A percentile compares a stretch with the other conserved stretches of the same genome.
Conservation (phyloP, 2,888 invertebrate species). For the Scaeva pyrastri region DNA sequence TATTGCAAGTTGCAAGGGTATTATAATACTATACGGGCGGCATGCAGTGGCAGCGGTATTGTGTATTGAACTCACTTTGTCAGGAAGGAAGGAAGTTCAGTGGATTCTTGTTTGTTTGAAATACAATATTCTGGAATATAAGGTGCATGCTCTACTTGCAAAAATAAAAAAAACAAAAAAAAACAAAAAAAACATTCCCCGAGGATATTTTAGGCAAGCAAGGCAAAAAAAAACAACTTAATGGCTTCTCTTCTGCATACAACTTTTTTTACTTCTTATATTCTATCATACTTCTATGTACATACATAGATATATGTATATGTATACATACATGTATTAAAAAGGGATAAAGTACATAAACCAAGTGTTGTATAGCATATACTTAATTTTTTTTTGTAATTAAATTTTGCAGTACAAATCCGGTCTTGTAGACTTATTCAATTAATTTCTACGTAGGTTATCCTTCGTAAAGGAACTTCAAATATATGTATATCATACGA, state of each 20-base stretch:
- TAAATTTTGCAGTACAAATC: constrained; percentile 49
- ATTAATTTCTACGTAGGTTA: constrained; percentile 31
- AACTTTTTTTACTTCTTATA: constrained; percentile 4
- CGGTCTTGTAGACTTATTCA: constrained; percentile 47
- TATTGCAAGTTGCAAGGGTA: not conserved
- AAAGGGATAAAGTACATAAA: too few relatives aligned
- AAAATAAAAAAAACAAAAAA: too few relatives aligned
- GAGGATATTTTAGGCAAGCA: constrained; percentile 23
- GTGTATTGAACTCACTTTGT: not conserved
- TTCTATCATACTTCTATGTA: not conserved
- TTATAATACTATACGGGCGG: constrained; percentile 6
- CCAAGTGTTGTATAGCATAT: too few relatives aligned
- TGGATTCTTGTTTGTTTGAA: constrained; percentile 11
- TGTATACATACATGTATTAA: too few relatives aligned
- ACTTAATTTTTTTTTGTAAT: constrained; percentile 17
- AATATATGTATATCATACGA: too few relatives aligned
- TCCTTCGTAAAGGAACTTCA: not conserved
- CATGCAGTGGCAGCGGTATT: too few relatives aligned
- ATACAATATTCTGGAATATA: constrained; percentile 33
- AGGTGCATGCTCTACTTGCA: constrained; percentile 47
- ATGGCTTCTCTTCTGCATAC: constrained; percentile 34
- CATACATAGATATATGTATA: too few relatives aligned
- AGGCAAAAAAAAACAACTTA: constrained; percentile 32
- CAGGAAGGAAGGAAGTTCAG: constrained; percentile 59
- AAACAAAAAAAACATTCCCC: constrained; percentile 6